Base-by-base conservation (phyloP, 1,140 invertebrate species). In the Nebria ingens region DNA sequence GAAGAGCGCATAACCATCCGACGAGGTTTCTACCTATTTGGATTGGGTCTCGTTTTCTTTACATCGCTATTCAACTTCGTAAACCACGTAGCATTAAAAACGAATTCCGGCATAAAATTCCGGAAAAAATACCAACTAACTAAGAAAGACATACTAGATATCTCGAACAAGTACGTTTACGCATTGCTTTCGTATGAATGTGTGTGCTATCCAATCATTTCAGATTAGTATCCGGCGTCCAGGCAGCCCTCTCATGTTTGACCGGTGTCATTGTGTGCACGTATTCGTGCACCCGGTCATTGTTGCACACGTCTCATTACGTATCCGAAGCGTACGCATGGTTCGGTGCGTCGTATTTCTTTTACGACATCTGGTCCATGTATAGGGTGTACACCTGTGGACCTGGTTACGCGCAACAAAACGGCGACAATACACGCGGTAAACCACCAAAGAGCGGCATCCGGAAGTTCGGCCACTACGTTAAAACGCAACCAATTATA, bases 301-400 rank as follows among this genome's bases (percentile, higher is more conserved):
- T 85, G 45, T 68, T 84, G 42, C 74, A 75, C 29, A 73, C 81
- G 3, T 82, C 77, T 2, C 82, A 86, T 69, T 85, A 80, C 65
- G 73, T 86, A 58, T 83, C 82, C 17, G 82, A 87, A 64, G 78
- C 79, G 0, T 88, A 87, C 69, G 82, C 83, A 0, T 85, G 81
- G 79, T 87, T 88, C 67, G 85, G 81, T 2, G 77, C 84, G 22
- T 82, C 85, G 1, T 88, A 88, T 67, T 88, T 88, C 65, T 76
- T 84, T 66, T 86, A 86, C 62, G 84, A 86, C 66, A 80, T 83
- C 51, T 85, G 81, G 82, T 84, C 80, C 1, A 84, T 84, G 82
- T 84, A 83, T 59, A 75, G 76, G 66, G 81, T 84, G 19, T 73
- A 77, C 60, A 64, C 40, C 3, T 45, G 40, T 17, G 9, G 17